Base-by-base conservation (phyloP, 2,797 vertebrate species). In the Sarcoramphus papa region DNA sequence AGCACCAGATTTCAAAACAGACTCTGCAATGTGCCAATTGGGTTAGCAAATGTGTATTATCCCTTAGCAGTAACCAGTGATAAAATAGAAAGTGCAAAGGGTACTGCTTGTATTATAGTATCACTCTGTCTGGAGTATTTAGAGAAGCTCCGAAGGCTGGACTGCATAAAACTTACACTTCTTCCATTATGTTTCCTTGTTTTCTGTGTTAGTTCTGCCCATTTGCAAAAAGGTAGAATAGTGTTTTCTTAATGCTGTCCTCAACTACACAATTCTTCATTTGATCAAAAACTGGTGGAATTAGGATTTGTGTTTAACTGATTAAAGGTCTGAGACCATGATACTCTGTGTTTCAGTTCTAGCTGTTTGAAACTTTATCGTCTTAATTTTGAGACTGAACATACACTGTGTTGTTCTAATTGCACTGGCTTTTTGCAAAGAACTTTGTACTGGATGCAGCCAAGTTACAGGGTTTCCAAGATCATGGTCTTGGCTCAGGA, bases 391-490 rank as follows among this genome's bases (percentile, higher is more conserved):
- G 92, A 97, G 91, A 82, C 91, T 88, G 90, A 95, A 80, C 94
- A 93, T 96, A 91, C 90, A 72, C 79, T 86, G 92, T 91, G 94
- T 93, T 95, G 90, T 96, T 97, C 93, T 97, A 94, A 95, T 95
- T 97, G 95, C 94, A 90, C 65, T 92, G 95, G 88, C 92, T 96
- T 93, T 95, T 94, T 92, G 75, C 94, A 96, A 96, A 96, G 86
- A 95, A 93, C 95, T 97, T 95, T 95, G 90, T 90, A 77, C 91
- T 91, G 76, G 40, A 94, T 93, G 93, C 93, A 97, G 92, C 74
- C 95, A 95, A 97, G 88, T 93, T 95, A 91, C 94, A 96, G 82
- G 93, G 86, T 92, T 96, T 97, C 94, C 91, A 97, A 94, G 92
- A 95, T 95, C 88, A 95, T 84, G 64, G 94, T 94, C 94, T 92